Conservation (phyloP, 2,888 invertebrate species). For the Nemurella pictetii region DNA sequence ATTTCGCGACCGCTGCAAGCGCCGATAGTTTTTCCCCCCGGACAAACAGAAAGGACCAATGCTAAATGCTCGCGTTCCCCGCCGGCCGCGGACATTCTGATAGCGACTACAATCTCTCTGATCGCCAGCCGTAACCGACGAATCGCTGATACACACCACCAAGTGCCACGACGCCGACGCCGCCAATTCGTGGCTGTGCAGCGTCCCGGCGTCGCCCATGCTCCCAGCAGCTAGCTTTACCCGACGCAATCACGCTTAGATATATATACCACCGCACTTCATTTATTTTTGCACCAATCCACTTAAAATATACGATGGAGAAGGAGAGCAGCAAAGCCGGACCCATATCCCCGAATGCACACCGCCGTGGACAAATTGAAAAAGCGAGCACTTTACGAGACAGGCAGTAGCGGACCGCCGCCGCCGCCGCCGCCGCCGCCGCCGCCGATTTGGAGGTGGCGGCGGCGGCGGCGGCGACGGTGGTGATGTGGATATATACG, state of each 20-base stretch:
- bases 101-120: no score
- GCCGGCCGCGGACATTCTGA: no score
- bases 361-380: constrained; percentile 31
- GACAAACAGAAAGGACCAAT: not conserved
- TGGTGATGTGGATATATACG: constrained; percentile 1
- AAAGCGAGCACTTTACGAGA: constrained; percentile 35
- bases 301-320: constrained; percentile 36
- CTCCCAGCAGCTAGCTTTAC: not conserved
- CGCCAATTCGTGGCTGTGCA: not conserved
- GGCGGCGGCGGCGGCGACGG: not conserved
- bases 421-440: not conserved
- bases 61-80: no score
- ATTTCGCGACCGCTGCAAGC: not conserved
- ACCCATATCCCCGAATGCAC: not conserved
- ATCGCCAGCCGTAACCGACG: no score
- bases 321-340: constrained; percentile 22
- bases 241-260: constrained; percentile 23
- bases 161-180: not conserved
- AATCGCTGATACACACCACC: no score
- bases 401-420: not conserved
- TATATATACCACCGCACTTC: constrained; percentile 17
- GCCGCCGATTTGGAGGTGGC: not conserved
- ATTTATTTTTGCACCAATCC: constrained; percentile 33
- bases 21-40: not conserved
- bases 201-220: not conserved